A percentile compares a stretch with the other conserved stretches of the same genome.
Conservation (phyloP, 2,888 invertebrate species). For the Melinaea marsaeus region DNA sequence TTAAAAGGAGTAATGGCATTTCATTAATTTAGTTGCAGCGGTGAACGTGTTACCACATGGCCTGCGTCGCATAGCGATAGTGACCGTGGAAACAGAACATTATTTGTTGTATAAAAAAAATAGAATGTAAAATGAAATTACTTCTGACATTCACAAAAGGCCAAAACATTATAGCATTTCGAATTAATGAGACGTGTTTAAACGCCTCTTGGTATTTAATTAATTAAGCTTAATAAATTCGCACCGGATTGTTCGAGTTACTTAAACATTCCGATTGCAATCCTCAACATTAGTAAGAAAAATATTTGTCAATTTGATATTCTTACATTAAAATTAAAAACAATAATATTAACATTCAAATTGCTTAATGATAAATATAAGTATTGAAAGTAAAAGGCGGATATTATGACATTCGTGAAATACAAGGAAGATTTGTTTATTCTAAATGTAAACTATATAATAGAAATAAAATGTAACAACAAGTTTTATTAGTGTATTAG, state of each 20-base stretch:
- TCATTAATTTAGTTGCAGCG: slow-evolving; percentile 36
- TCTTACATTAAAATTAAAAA: slow-evolving; percentile 11
- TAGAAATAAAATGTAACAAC: no score
- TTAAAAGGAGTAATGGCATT: slow-evolving; percentile 36
- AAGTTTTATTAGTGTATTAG: slow-evolving; percentile 42
- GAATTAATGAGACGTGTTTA: slow-evolving; percentile 51
- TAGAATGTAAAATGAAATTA: slow-evolving; percentile 34
- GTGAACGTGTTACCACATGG: slow-evolving; percentile 34
- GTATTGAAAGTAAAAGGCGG: no score
- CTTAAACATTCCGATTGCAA: slow-evolving; percentile 17
- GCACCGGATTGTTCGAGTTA: slow-evolving; percentile 32
- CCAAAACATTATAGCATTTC: slow-evolving; percentile 48
- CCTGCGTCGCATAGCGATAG: slow-evolving; percentile 25
- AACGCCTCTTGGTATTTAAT: slow-evolving; percentile 50
- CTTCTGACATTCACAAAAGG: slow-evolving; percentile 41
- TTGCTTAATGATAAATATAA: no score
- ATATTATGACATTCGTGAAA: not conserved
- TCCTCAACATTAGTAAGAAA: slow-evolving; percentile 14
- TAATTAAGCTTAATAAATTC: slow-evolving; percentile 50
- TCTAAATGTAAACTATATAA: no score
- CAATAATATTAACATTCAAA: slow-evolving; percentile 4
- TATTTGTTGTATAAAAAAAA: slow-evolving; percentile 25
- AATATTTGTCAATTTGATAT: slow-evolving; percentile 12
- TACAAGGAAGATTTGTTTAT: no score
- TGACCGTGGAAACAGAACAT: slow-evolving; percentile 15